Evolutionary conservation across 2,113 vertebrate species (phyloP).

Genomic region (Ibidorhyncha struthersii): DNA sequence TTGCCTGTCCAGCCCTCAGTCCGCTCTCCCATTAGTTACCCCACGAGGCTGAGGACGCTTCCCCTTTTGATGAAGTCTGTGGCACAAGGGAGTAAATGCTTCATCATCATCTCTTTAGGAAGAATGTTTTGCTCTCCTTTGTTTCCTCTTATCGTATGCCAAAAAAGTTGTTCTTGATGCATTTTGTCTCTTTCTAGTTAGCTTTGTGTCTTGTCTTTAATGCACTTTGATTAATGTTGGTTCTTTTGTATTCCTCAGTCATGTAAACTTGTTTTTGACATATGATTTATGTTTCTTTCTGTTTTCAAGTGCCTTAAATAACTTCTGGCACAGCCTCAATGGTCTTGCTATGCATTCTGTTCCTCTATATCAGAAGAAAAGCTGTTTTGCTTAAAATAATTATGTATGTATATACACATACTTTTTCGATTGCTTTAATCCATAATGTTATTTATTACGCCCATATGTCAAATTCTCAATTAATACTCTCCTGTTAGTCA

Average conservation of each 20-base stretch:
- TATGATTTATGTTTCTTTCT: constrained; percentile 49
- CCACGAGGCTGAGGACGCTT: background rate
- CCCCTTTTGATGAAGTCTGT: background rate
- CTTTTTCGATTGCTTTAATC: constrained; percentile 18
- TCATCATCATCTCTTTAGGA: background rate
- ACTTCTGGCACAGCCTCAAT: background rate
- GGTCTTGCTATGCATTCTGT: constrained; percentile 39
- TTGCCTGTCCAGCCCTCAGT: fast-evolving
- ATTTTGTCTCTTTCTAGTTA: background rate
- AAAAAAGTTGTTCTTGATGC: background rate
- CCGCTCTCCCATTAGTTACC: background rate
- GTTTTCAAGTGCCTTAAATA: constrained; percentile 44
- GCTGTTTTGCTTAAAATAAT: constrained; percentile 54
- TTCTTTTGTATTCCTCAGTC: constrained; percentile 26
- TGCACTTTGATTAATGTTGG: background rate
- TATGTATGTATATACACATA: background rate
- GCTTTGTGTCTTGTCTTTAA: constrained; percentile 18
- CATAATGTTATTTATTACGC: constrained; percentile 17
- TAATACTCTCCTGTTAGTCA: background rate
- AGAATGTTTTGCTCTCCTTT: background rate
- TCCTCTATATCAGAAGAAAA: constrained; percentile 23
- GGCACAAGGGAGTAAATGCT: background rate
- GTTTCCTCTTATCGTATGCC: background rate
- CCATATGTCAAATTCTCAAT: constrained; percentile 14
- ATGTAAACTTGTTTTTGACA: constrained; percentile 39